Conservation (phyloP, 1,140 invertebrate genomes). For the Euura saliciscinereae region DNA sequence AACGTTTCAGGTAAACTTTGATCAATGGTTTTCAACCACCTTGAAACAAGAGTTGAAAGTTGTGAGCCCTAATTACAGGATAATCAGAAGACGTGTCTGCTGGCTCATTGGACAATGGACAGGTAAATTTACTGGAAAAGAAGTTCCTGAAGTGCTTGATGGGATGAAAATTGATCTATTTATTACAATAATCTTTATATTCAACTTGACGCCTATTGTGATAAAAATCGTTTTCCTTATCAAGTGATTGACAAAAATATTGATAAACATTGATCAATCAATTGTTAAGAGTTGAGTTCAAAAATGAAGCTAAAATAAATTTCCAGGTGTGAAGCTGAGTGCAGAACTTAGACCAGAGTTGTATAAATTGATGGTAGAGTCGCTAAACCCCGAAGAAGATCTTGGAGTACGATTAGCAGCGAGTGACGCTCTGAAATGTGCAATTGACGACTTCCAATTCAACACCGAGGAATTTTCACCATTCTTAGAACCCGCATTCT, state of each 20-base stretch:
- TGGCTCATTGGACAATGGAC: slow-evolving; percentile 76
- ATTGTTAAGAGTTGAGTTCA: slow-evolving; percentile 70
- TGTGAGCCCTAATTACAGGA: slow-evolving; percentile 83
- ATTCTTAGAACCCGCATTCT: slow-evolving; percentile 79
- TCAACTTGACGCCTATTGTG: not conserved
- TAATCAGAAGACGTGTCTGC: slow-evolving; percentile 86
- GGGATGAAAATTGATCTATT: not conserved
- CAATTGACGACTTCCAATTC: slow-evolving; percentile 93
- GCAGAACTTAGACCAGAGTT: slow-evolving; percentile 77
- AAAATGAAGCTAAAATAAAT: not conserved
- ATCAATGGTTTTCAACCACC: slow-evolving; percentile 88
- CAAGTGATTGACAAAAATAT: slow-evolving; percentile 1
- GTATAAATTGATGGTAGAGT: slow-evolving; percentile 78
- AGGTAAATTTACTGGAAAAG: slow-evolving; percentile 28
- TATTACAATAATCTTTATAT: slow-evolving; percentile 8
- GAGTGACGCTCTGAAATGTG: slow-evolving; percentile 75
- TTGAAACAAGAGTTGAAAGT: slow-evolving; percentile 83
- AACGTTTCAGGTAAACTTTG: slow-evolving; percentile 78
- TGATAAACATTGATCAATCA: slow-evolving; percentile 10
- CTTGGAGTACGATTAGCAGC: slow-evolving; percentile 85
- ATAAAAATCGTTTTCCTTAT: not conserved
- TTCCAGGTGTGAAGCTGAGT: slow-evolving; percentile 79
- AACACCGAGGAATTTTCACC: slow-evolving; percentile 82
- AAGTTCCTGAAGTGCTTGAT: not conserved
- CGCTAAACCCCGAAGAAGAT: slow-evolving; percentile 76